phyloP scores from a whole-genome alignment of 1,140 invertebrate species.

The Aculops lycopersici region DNA sequence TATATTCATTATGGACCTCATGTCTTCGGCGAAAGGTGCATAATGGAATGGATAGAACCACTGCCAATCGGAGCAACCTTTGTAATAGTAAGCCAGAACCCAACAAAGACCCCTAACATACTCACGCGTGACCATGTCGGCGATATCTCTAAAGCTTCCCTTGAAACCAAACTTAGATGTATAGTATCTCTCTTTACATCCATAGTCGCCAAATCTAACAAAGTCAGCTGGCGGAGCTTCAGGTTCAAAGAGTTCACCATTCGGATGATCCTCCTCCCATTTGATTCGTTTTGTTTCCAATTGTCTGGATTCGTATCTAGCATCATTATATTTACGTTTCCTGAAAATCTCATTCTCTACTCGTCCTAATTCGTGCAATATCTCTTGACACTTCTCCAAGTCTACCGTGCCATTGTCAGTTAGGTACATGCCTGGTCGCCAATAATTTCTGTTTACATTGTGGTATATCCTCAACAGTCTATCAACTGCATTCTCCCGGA shows the following conservation, averaged over 20 bases:
- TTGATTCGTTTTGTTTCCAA: constrained; percentile 5
- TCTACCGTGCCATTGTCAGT: constrained; percentile 78
- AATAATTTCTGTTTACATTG: constrained; percentile 17
- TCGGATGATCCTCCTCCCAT: not conserved
- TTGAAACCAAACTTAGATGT: constrained; percentile 63
- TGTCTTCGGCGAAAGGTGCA: constrained; percentile 98
- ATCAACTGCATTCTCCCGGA: constrained; percentile 88
- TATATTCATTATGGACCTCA: constrained; percentile 54
- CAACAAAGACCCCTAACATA: constrained; percentile 87
- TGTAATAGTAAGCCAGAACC: constrained; percentile 93
- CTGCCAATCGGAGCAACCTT: constrained; percentile 95
- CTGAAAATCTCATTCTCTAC: constrained; percentile 94
- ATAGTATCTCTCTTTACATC: constrained; percentile 90
- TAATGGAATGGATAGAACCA: constrained; percentile 99
- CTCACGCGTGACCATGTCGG: constrained; percentile 44
- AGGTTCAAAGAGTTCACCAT: not conserved
- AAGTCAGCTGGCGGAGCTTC: constrained; percentile 54
- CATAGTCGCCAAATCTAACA: constrained; percentile 78
- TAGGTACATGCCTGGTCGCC: constrained; percentile 25
- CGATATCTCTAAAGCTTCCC: constrained; percentile 29
- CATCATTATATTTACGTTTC: constrained; percentile 48
- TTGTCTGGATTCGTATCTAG: constrained; percentile 28
- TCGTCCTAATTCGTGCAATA: constrained; percentile 47
- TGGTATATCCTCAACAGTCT: constrained; percentile 74
- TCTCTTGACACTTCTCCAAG: constrained; percentile 62